Base-by-base conservation (phyloP, 1,140 invertebrate genomes). In the Grapholita molesta region DNA sequence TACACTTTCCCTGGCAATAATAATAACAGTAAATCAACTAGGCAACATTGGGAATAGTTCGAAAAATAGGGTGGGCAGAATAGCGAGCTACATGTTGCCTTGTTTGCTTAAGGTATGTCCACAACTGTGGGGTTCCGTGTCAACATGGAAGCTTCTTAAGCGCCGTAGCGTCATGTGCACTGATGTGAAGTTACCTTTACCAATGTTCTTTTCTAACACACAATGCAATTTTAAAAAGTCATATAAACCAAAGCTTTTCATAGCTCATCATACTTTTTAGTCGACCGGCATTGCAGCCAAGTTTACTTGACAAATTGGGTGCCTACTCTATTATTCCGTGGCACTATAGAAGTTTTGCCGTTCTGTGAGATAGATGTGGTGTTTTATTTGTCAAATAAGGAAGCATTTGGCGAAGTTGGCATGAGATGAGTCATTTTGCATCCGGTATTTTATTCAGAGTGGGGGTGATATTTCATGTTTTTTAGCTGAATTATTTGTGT, bases 1-100 rank as follows among this genome's bases (percentile, higher is more conserved):
- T 79, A 83, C 84, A 85, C 82, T 86, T 86, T 71, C 75, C 33
- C 48, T 76, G 77, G 77, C 79, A 79, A 86, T 88, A 88, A 86
- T 86, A 89, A 89, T 89, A 89, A 85, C 84, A 75, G 83, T 87
- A 86, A 85, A 87, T 87, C 55, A 28, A 30, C 25, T 25, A 8
- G 55, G 55, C 55, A 30, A 61, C 55, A 61, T 61, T 28, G 55
- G 24, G 55, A 28, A 61, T 15, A 61, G 55, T 28, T 25, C n/a
- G 23, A 15, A 55, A 28, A 28, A 53, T 53, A 55, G 55, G 55
- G 55, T 61, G 25, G n/a, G 18, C 18, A 21, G 38, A n/a, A 48
- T 8, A 48, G 18, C 42, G 21, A 21, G 21, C 18, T 48, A 48
- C n/a, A n/a, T n/a, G n/a, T n/a, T n/a, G n/a, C n/a, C n/a, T n/a